phyloP scores from a whole-genome alignment of 2,113 vertebrate genomes.

The Triplophysa siluroides region DNA sequence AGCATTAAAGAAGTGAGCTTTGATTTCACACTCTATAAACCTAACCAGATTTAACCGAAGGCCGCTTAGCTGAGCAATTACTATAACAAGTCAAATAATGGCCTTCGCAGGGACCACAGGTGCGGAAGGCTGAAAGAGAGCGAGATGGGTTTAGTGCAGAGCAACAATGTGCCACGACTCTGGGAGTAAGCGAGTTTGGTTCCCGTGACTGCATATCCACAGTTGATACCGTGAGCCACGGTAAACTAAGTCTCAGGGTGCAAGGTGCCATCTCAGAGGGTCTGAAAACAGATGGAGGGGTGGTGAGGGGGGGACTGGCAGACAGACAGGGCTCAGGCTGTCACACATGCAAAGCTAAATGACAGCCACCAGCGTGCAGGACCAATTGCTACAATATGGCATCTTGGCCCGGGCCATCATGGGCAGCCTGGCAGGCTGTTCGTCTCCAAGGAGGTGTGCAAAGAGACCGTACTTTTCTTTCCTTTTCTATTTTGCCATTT shows the following conservation, averaged over 20 bases:
- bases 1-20: too few species aligned
- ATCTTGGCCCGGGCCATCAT: constrained; percentile 39
- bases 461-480: constrained; percentile 3
- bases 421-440: constrained; percentile 32
- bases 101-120: background rate
- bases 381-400: constrained; percentile 60
- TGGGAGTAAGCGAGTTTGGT: background rate
- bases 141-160: background rate
- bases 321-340: constrained; percentile 45
- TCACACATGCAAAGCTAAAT: constrained; percentile 49
- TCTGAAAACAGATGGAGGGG: constrained; percentile 56
- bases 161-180: background rate
- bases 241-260: constrained; percentile 25
- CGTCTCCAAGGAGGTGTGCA: constrained; percentile 24
- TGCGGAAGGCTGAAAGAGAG: background rate
- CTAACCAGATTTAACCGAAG: background rate
- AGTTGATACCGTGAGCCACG: background rate
- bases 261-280: constrained; percentile 43
- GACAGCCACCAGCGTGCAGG: constrained; percentile 53
- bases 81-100: background rate
- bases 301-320: constrained; percentile 46
- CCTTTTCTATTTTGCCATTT: background rate
- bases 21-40: too few species aligned
- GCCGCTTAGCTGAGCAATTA: background rate
- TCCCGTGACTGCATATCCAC: background rate